Evolutionary conservation across 2,888 invertebrate species (phyloP).

Genomic region (Eristalis tenax): DNA sequence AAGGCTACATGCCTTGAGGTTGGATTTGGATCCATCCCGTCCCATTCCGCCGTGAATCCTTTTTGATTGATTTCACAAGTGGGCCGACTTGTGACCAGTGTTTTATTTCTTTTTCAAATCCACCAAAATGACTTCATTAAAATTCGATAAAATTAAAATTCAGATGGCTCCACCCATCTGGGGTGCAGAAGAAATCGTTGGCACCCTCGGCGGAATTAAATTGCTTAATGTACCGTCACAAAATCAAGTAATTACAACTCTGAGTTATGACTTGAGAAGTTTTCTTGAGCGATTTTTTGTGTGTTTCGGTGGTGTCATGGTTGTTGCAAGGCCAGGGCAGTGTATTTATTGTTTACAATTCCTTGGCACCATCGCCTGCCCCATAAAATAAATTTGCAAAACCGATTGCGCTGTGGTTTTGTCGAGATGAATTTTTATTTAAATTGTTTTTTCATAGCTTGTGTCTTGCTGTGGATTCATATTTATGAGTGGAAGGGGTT

Average conservation of each 20-base stretch:
- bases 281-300: not conserved
- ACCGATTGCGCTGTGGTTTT: not conserved
- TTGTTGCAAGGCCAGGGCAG: not conserved
- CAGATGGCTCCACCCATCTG: not conserved
- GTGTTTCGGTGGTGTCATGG: not conserved
- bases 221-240: conserved; percentile 66
- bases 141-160: conserved; percentile 39
- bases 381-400: conserved; percentile 10
- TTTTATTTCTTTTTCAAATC: not conserved
- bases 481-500: not conserved
- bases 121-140: conserved; percentile 53
- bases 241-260: conserved; percentile 61
- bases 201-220: conserved; percentile 60
- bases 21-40: conserved; percentile 18
- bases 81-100: not conserved
- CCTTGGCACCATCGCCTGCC: conserved; percentile 35
- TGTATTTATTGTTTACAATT: conserved; percentile 37
- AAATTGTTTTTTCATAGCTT: not conserved
- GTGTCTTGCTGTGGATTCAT: not conserved
- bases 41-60: not conserved
- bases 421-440: not conserved
- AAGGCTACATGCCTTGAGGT: not conserved
- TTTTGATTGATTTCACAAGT: conserved; percentile 53
- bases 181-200: conserved; percentile 20
- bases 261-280: conserved; percentile 59